A percentile compares a stretch with the other conserved stretches of the same genome.
phyloP scores from a whole-genome alignment of 2,888 invertebrate species.

The Drosophila nr. fundita region DNA sequence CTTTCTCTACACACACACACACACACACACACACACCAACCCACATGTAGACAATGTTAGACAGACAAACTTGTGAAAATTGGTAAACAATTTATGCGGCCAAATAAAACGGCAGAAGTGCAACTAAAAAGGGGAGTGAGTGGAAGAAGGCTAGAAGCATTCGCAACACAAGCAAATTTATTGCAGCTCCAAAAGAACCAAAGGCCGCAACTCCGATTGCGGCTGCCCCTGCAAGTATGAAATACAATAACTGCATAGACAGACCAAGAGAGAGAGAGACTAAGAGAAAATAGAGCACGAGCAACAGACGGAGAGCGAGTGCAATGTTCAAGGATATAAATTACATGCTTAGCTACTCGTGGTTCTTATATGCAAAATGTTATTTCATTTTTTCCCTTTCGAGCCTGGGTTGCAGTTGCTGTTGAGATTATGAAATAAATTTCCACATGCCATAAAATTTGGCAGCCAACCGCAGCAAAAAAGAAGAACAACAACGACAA shows the following conservation, averaged over 20 bases:
- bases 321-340: slow-evolving; percentile 67
- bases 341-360: slow-evolving; percentile 81
- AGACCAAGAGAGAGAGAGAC: neutral
- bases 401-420: slow-evolving; percentile 38
- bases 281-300: neutral
- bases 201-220: slow-evolving; percentile 49
- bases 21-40: slow-evolving; percentile 11
- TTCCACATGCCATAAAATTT: slow-evolving; percentile 78
- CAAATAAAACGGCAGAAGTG: slow-evolving; percentile 69
- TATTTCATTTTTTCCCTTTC: slow-evolving; percentile 10
- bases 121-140: slow-evolving; percentile 8
- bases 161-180: slow-evolving; percentile 69
- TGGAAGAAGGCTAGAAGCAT: slow-evolving; percentile 28
- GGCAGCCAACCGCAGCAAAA: slow-evolving; percentile 62
- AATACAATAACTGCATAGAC: slow-evolving; percentile 50
- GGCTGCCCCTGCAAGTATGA: slow-evolving; percentile 37
- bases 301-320: neutral
- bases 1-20: slow-evolving; percentile 21
- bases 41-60: slow-evolving; percentile 4
- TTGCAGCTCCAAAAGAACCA: slow-evolving; percentile 52
- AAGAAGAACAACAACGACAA: slow-evolving; percentile 28
- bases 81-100: slow-evolving; percentile 81
- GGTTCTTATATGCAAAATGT: slow-evolving; percentile 72
- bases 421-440: slow-evolving; percentile 79
- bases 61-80: slow-evolving; percentile 69